Evolutionary conservation across 2,113 vertebrate species (phyloP), one percentile per base, ranked within the genome.

Genomic region (Cyprinodon tularosa): DNA sequence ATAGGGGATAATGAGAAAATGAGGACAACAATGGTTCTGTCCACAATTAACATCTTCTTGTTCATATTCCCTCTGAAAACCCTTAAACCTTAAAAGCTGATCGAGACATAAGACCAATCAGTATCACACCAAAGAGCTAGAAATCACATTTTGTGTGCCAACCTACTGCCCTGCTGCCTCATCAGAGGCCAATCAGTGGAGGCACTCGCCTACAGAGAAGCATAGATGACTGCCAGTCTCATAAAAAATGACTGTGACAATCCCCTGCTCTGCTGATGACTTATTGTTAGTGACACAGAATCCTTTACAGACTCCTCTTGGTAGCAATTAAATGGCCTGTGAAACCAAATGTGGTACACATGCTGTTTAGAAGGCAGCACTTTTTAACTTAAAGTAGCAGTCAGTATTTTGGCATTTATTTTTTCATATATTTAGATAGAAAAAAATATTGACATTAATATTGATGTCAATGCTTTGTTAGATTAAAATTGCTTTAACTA

Each of bases 271-370:
- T 71, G 72, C 76, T 85, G 74, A 90, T 79, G 83, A 84, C 80
- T 86, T 80, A 84, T 79, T 83, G 75, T 86, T 66, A 78, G 75
- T 66, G 80, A 57, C 45, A 67, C 62, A 60, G 72, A 83, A 75
- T 87, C 83, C 68, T 88, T 77, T 36, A 67, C 60, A 72, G 72
- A 83, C 75, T 80, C 82, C 68, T 87, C 77, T 38, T 53, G 79
- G 78, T 80, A 77, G 81, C 68, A 91, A 87, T 89, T 89, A 89
- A 89, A 90, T 47, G n/a, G 76, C 80, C 84, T 84, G 81, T 86
- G 74, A 83, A 77, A 75, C 69, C 74, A 76, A 72, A 76, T 75
- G 68, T 78, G 78, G 72, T 77, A 63, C 60, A 80, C 74, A 29
- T 66, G 66, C 8, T 83, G 81, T 83, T 85, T 77, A 11, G 39